Conservation (phyloP, 2,888 invertebrate genomes). For the Acrocyrtus sp. region DNA sequence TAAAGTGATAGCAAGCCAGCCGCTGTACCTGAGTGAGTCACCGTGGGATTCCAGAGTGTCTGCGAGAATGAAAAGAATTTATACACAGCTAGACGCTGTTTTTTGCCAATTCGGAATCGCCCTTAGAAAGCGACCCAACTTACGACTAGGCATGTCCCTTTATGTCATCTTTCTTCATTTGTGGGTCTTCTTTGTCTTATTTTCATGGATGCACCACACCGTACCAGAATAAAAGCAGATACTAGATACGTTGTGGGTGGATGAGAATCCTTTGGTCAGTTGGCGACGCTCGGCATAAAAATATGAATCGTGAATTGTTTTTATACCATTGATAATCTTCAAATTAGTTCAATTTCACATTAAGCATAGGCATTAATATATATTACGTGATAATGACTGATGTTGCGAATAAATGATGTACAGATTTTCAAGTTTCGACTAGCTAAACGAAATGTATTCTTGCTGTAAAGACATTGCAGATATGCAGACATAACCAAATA, state of each 20-base stretch:
- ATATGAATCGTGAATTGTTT: neutral
- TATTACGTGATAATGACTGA: neutral
- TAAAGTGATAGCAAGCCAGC: slow-evolving; percentile 75
- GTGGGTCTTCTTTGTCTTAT: slow-evolving; percentile 63
- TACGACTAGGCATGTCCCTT: slow-evolving; percentile 59
- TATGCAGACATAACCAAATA: too few species aligned
- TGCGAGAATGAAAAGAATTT: slow-evolving; percentile 79
- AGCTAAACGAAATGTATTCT: neutral
- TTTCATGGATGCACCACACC: slow-evolving; percentile 52
- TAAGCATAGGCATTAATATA: neutral
- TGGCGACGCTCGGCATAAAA: slow-evolving; percentile 1
- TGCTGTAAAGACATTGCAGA: too few species aligned
- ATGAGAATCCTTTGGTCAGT: too few species aligned
- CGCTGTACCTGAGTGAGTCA: slow-evolving; percentile 77
- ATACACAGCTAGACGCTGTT: slow-evolving; percentile 79
- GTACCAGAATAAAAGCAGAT: slow-evolving; percentile 3
- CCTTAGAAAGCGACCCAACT: slow-evolving; percentile 60
- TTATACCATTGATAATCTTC: too few species aligned
- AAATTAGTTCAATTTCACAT: too few species aligned
- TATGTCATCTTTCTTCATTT: slow-evolving; percentile 61
- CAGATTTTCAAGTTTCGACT: neutral
- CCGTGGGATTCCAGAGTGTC: slow-evolving; percentile 82
- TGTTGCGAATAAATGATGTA: neutral
- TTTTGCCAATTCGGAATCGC: slow-evolving; percentile 68
- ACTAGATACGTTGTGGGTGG: too few species aligned